Base-by-base conservation (phyloP, 2,113 vertebrate species). In the Potamarius usumacintae region DNA sequence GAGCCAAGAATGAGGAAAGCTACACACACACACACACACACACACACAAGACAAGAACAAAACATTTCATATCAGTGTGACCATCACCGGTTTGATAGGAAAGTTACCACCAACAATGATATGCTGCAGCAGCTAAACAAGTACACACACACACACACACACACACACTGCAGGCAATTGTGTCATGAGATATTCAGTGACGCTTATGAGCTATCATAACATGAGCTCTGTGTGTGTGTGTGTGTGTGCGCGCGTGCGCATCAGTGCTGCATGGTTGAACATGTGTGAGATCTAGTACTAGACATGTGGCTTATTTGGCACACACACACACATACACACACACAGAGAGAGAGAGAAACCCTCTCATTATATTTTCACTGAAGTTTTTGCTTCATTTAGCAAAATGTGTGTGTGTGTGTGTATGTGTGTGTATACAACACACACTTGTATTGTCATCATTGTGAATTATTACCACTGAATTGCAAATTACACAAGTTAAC, bases 1-100 rank as follows among this genome's bases (percentile, higher is more conserved):
- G 82, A 83, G 82, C 82, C 82, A 83, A 83, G 60, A 83, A 67
- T 65, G 82, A 83, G 1, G 62, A 83, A 83, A 62, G 25, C 60
- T 2, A 52, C 42, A 53, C 42, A 50, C 82, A 83, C 82, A 27
- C 62, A 53, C 42, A 67, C 82, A 83, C 22, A 52, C 82, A 67
- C 62, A 42, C 34, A 42, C 34, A 42, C 34, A 42, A 9, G 20
- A 76, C 11, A 42, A 42, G 34, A 42, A 42, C 34, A 42, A 50
- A 42, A 72, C 15, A 72, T 15, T 72, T 72, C 14, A 42, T 69
- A 30, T 69, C 65, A 69, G 65, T 27, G 65, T 42, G 69, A 7
- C 30, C 69, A 71, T 71, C 69, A 30, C 5, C 42, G 30, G 30
- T 72, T 34, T 7, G 18, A 6, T 42, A 72, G 15, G 42, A 42